Evolutionary conservation across 2,113 vertebrate species (phyloP), one percentile per base, ranked within the genome.

Genomic region (Colinus virginianus): DNA sequence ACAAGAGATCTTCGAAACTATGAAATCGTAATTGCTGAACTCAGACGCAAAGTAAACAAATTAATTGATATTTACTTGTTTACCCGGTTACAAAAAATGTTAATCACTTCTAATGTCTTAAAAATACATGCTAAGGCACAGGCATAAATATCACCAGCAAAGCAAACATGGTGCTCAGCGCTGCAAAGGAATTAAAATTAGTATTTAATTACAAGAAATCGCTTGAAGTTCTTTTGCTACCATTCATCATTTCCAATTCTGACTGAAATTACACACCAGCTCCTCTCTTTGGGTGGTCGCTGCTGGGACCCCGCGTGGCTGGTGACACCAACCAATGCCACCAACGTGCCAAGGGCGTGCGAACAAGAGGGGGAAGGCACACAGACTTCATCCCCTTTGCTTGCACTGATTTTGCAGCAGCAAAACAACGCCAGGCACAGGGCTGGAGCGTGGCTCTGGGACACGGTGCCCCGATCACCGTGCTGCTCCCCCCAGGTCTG

Each of bases 221-320:
- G 96, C 97, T 97, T 20, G 19, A 97, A 97, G 97, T 97, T 96
- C 95, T 97, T 96, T 97, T 69, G 84, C 96, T 97, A 56, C 96
- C 95, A 96, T 97, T 96, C 97, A 96, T 97, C 97, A 97, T 93
- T 97, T 96, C 90, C 95, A 96, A 97, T 97, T 97, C 96, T 1
- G 83, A 92, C 68, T 84, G 95, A 96, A 97, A 97, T 97, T 97
- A 97, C 34, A 95, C 96, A 81, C 79, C 96, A 94, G 94, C 84
- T 93, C 92, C 59, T 87, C 97, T 96, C 96, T 96, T 97, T 96
- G 96, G 97, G 96, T 96, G 96, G 96, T 82, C 88, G 84, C 95
- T 81, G 81, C 88, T 34, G 92, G 93, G 93, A 96, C 92, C 78
- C 5, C 72, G 28, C 84, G 69, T 18, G 0, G 28, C 87, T 43